Evolutionary conservation across 2,797 vertebrate species (phyloP).

Genomic region (Lindbergichthys nudifrons): DNA sequence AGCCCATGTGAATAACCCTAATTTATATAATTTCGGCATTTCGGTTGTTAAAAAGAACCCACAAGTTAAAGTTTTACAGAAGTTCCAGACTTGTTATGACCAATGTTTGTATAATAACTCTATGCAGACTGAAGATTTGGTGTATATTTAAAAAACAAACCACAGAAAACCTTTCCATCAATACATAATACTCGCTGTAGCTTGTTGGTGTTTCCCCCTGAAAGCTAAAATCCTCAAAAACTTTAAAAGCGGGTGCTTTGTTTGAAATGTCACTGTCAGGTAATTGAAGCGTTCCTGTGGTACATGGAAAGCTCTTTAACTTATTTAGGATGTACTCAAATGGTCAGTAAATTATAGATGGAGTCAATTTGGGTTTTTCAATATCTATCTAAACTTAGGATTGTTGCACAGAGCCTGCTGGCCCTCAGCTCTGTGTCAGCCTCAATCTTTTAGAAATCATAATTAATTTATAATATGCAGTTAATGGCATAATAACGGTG

Average conservation of each 20-base stretch:
- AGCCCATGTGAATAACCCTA: not conserved
- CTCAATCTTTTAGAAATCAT: slow-evolving; percentile 29
- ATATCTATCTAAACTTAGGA: slow-evolving; percentile 6
- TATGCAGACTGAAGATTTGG: not conserved
- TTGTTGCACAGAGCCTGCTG: slow-evolving; percentile 6
- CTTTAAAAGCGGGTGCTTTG: not conserved
- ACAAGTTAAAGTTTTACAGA: too few species aligned
- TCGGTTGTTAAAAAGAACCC: too few species aligned
- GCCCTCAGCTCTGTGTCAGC: slow-evolving; percentile 8
- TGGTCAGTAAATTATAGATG: slow-evolving; percentile 34
- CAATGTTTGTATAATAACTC: too few species aligned
- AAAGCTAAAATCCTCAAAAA: slow-evolving; percentile 11
- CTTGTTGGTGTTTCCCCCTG: not conserved
- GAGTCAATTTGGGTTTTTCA: slow-evolving; percentile 7
- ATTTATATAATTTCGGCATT: not conserved
- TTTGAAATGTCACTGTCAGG: slow-evolving; percentile 1
- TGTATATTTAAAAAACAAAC: not conserved
- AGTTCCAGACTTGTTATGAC: too few species aligned
- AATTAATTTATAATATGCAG: slow-evolving; percentile 30
- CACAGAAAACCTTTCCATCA: too few species aligned
- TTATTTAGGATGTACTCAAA: slow-evolving; percentile 25
- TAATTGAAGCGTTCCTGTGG: slow-evolving; percentile 1
- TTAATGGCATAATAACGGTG: slow-evolving; percentile 40
- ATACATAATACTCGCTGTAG: not conserved
- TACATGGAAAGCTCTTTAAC: slow-evolving; percentile 21